Base-by-base conservation (phyloP, 2,888 invertebrate genomes). In the Nephrotoma guestfalica region DNA sequence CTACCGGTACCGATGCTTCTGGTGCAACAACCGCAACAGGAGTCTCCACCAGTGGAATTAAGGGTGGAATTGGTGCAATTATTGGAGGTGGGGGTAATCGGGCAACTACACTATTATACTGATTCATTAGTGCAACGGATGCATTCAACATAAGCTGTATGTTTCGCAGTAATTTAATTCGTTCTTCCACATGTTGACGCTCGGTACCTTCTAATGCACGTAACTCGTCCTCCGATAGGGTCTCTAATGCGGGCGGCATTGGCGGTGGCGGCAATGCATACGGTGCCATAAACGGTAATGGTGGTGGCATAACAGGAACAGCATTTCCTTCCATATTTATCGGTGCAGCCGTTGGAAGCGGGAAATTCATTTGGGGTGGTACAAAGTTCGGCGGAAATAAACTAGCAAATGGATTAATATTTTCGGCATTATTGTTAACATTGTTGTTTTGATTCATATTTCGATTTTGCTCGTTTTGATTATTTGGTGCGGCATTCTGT, bases 71-170 rank as follows among this genome's bases (percentile, higher is more conserved):
- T 40, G 87, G 45, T 9, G 86, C 45, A 51, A 87, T 86, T 84
- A 87, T 51, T 84, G 88, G 89, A 89, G 87, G 90, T 90, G 90
- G 92, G 87, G 92, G 94, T 91, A 91, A 91, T 90, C 91, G 93
- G 86, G 94, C 92, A 86, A 95, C 94, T 40, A 95, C 94, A 86
- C 94, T 93, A 87, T 95, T 95, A 91, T 99, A 99, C 91, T 99
- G 98, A 89, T 97, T 96, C 96, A 99, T 97, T 92, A 99, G 95
- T 86, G 97, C 93, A 87, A 96, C 96, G 3, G 98, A 98, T 83
- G 98, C 97, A 91, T 99, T 99, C 88, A 99, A 91, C 91, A 99
- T 94, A 1, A 97, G 93, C 92, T 97, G 95, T 88, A 98, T 96
- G 92, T 98, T 97, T 87, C 95, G 94, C 86, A 97, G 92, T 89